Evolutionary conservation across 1,140 invertebrate species (phyloP).

Genomic region (Diplogasteroides magnus): DNA sequence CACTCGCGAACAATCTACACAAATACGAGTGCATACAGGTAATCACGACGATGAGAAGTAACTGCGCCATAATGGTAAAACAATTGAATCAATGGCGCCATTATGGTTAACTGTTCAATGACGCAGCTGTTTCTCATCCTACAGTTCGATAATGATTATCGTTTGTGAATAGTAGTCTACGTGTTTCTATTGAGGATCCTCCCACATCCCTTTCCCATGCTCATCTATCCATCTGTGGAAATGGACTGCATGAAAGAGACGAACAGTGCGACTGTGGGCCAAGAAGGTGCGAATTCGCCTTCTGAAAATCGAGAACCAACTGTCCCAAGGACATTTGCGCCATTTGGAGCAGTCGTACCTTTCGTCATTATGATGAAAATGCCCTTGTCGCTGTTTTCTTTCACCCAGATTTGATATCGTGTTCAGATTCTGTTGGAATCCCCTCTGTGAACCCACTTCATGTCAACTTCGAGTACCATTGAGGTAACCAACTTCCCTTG

Average conservation of each 20-base stretch:
- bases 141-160: no score
- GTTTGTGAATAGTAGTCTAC: constrained; percentile 1
- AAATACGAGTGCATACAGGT: constrained; percentile 8
- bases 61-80: not conserved
- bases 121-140: no score
- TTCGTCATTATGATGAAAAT: no score
- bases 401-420: no score
- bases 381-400: no score
- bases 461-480: no score
- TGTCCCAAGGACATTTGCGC: no score
- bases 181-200: constrained; percentile 8
- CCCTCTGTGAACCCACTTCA: not conserved
- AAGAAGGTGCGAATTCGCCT: constrained; percentile 7
- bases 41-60: no score
- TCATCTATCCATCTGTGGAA: constrained; percentile 28
- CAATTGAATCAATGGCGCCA: constrained; percentile 3
- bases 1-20: constrained; percentile 12
- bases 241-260: constrained; percentile 25
- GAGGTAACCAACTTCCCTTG: no score
- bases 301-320: not conserved
- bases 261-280: constrained; percentile 32
- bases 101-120: no score
- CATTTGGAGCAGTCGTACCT: no score
- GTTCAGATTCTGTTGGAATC: not conserved
- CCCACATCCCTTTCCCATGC: constrained; percentile 6